These are phyloP conservation scores for Pandemis heparana DNA, from an alignment of 2,888 invertebrate species.

Conservation along the genomic window DNA sequence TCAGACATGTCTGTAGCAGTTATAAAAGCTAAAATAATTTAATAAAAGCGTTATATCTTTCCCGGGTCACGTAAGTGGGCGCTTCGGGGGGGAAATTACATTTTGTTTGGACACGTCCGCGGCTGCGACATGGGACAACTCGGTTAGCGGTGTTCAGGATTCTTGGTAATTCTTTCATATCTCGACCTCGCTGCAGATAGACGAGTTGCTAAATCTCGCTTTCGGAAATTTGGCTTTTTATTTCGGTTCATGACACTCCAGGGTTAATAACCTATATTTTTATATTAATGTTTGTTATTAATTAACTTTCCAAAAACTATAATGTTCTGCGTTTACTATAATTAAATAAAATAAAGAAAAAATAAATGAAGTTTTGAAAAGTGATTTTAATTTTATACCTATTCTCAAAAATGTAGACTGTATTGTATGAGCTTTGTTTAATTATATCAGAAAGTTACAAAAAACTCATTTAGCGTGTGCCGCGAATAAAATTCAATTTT, in stretches of 20 bases:
- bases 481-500: no score
- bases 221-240: conserved; percentile 3
- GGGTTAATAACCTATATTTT: no score
- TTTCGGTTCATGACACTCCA: not conserved
- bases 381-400: no score
- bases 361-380: no score
- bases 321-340: no score
- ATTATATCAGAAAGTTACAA: no score
- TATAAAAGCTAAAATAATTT: conserved; percentile 82
- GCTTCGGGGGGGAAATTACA: conserved; percentile 82
- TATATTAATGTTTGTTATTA: not conserved
- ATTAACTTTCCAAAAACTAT: not conserved
- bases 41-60: conserved; percentile 83
- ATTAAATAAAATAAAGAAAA: no score
- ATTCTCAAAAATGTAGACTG: no score
- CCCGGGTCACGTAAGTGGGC: conserved; percentile 83
- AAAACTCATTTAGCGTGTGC: no score
- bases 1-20: conserved; percentile 68
- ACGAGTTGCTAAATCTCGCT: conserved; percentile 50
- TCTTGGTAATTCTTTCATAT: conserved; percentile 78
- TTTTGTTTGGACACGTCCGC: conserved; percentile 82
- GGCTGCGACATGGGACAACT: conserved; percentile 79
- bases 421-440: no score
- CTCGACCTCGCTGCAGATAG: conserved; percentile 69
- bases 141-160: conserved; percentile 80